Conservation (phyloP, 2,797 vertebrate genomes). For the Anguilla marmorata region DNA sequence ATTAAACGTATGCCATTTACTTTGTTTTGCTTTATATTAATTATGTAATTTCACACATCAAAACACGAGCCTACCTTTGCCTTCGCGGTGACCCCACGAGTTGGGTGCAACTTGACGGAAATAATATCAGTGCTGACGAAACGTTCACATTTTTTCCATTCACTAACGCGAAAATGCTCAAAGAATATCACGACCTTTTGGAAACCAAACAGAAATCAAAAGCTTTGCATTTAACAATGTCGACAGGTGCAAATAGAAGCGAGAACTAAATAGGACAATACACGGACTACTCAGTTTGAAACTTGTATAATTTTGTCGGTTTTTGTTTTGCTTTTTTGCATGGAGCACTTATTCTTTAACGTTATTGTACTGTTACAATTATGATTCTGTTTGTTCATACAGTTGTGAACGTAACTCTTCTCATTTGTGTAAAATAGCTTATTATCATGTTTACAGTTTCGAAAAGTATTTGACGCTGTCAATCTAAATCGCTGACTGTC, state of each 20-base stretch:
- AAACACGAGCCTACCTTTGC: conserved; percentile 24
- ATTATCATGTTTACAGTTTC: conserved; percentile 70
- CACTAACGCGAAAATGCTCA: conserved; percentile 56
- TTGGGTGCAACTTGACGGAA: conserved; percentile 12
- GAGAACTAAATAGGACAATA: conserved; percentile 64
- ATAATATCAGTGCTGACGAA: conserved; percentile 8
- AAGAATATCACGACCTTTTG: conserved; percentile 61
- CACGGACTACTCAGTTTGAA: conserved; percentile 45
- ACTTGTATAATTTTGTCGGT: conserved; percentile 45
- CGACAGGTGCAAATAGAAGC: conserved; percentile 62
- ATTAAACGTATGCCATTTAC: conserved; percentile 28
- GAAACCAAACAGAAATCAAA: conserved; percentile 61
- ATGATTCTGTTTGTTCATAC: conserved; percentile 54
- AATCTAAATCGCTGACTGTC: conserved; percentile 64
- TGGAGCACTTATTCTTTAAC: conserved; percentile 78
- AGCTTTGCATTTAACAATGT: conserved; percentile 60
- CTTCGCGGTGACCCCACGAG: background rate
- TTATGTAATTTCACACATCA: conserved; percentile 28
- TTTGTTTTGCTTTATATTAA: conserved; percentile 29
- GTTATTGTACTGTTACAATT: conserved; percentile 43
- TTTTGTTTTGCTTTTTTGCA: conserved; percentile 61
- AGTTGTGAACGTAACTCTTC: conserved; percentile 58
- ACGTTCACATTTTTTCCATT: conserved; percentile 50
- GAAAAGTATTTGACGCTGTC: conserved; percentile 59
- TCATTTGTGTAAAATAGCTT: conserved; percentile 50